phyloP scores from a whole-genome alignment of 2,888 invertebrate species.

The Drosophila anomalata region DNA sequence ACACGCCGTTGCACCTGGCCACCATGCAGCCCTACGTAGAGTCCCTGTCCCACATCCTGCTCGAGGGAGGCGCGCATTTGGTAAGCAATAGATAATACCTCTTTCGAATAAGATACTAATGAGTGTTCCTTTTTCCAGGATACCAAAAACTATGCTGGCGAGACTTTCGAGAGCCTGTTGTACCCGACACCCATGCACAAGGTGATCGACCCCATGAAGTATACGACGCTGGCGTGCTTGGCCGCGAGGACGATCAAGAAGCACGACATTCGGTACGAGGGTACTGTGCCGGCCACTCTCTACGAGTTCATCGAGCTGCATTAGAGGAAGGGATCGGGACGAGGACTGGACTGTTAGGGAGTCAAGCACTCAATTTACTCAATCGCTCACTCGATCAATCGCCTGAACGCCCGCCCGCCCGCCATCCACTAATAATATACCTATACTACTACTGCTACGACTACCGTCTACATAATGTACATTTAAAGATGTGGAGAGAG shows the following conservation, averaged over 20 bases:
- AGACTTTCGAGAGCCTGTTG: constrained; percentile 90
- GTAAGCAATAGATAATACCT: constrained; percentile 60
- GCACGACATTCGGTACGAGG: constrained; percentile 87
- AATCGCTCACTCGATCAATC: constrained; percentile 28
- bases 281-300: constrained; percentile 85
- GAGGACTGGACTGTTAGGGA: constrained; percentile 27
- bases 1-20: constrained; percentile 94
- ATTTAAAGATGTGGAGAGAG: constrained; percentile 54
- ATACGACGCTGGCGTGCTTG: constrained; percentile 92
- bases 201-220: constrained; percentile 90
- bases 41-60: constrained; percentile 89
- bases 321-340: constrained; percentile 60
- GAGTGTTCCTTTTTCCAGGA: constrained; percentile 75
- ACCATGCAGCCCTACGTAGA: constrained; percentile 89
- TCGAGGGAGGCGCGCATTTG: constrained; percentile 89
- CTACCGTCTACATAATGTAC: constrained; percentile 43
- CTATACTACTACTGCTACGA: constrained; percentile 47
- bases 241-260: constrained; percentile 92
- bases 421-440: constrained; percentile 62
- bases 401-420: constrained; percentile 52
- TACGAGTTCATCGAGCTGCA: constrained; percentile 84
- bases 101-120: not conserved
- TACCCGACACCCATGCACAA: constrained; percentile 87
- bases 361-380: constrained; percentile 41
- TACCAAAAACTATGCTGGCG: constrained; percentile 90